Conservation (phyloP, 1,140 invertebrate genomes). For the Drosophila kikkawai region DNA sequence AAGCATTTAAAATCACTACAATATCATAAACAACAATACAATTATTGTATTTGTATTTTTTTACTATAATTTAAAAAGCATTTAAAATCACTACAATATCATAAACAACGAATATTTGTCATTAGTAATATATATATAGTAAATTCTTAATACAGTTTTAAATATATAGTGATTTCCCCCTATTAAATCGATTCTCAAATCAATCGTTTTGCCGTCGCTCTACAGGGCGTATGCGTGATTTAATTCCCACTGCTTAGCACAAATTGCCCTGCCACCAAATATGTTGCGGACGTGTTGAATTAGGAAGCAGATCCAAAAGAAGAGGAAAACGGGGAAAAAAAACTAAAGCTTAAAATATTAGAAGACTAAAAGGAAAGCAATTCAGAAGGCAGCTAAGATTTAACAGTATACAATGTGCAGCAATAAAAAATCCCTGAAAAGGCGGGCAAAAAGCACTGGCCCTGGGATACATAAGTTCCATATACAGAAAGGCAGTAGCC, state of each 20-base stretch:
- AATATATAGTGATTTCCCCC: background rate
- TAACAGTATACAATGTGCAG: conserved; percentile 83
- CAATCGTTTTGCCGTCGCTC: conserved; percentile 24
- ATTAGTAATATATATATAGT: too few species aligned
- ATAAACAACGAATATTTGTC: too few species aligned
- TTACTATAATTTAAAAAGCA: too few species aligned
- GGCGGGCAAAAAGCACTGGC: conserved; percentile 26
- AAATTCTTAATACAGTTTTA: background rate
- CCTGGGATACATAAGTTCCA: conserved; percentile 30
- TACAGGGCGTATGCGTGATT: conserved; percentile 69
- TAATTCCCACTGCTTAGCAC: conserved; percentile 39
- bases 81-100: too few species aligned
- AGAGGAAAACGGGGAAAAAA: background rate
- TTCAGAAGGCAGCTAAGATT: conserved; percentile 77
- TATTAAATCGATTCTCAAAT: conserved; percentile 14
- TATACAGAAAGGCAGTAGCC: conserved; percentile 11
- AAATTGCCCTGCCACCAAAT: conserved; percentile 30
- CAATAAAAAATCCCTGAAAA: conserved; percentile 82
- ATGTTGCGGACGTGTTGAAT: conserved; percentile 61
- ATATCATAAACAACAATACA: too few species aligned
- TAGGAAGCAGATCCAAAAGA: conserved; percentile 29
- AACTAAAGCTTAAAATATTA: conserved; percentile 72
- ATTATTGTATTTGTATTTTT: background rate
- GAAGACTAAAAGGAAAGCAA: conserved; percentile 71
- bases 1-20: too few species aligned